These are phyloP conservation scores for Clepsis dumicolana DNA, from an alignment of 2,888 invertebrate species.

Conservation along the genomic window DNA sequence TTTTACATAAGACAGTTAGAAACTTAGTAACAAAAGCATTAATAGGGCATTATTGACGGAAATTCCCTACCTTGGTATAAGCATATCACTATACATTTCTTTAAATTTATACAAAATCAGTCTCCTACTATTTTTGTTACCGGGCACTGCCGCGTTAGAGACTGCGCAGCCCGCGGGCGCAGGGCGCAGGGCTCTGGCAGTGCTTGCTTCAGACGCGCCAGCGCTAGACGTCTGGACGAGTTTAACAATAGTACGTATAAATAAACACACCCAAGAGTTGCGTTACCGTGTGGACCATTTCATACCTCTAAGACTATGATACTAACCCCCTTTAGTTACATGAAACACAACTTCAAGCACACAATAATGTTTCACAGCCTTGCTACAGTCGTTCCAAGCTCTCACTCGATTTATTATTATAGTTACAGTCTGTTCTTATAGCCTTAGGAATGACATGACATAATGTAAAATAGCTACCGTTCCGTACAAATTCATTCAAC, in stretches of 20 bases:
- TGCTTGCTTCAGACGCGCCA: constrained; percentile 66
- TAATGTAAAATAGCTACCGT: constrained; percentile 55
- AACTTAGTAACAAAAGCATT: constrained; percentile 58
- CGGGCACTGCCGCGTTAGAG: constrained; percentile 66
- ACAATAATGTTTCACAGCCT: constrained; percentile 81
- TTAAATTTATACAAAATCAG: constrained; percentile 81
- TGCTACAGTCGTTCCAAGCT: constrained; percentile 79
- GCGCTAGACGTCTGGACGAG: constrained; percentile 73
- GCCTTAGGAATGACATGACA: constrained; percentile 77
- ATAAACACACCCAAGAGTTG: constrained; percentile 52
- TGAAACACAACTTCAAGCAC: constrained; percentile 70
- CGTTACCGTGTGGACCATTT: constrained; percentile 55
- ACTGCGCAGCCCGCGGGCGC: constrained; percentile 48
- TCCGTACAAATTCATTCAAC: constrained; percentile 50
- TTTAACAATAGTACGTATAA: constrained; percentile 56
- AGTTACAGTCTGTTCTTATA: constrained; percentile 69
- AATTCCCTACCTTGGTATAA: constrained; percentile 74
- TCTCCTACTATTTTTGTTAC: constrained; percentile 85
- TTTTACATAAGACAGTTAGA: constrained; percentile 58
- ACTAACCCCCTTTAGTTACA: constrained; percentile 51
- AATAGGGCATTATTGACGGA: constrained; percentile 60
- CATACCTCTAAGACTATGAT: constrained; percentile 54
- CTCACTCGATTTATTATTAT: constrained; percentile 66
- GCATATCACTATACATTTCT: constrained; percentile 75
- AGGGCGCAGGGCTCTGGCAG: constrained; percentile 55